A percentile compares a stretch with the other conserved stretches of the same genome.
Evolutionary conservation across 2,113 vertebrate genomes (phyloP).

Genomic region (Sinosuthora webbiana): DNA sequence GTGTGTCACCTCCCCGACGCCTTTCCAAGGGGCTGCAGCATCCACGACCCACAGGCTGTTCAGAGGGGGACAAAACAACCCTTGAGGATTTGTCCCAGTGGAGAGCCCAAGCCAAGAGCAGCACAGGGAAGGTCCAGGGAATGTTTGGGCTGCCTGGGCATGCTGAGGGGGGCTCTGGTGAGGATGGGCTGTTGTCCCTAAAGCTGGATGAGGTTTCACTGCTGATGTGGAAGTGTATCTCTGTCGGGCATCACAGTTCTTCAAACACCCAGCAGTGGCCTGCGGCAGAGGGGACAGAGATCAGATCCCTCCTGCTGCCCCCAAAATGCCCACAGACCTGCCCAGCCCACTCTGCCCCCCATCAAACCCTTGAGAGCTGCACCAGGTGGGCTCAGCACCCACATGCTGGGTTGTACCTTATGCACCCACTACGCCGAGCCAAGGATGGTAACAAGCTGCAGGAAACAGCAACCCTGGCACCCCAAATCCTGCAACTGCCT

Average conservation of each 20-base stretch:
- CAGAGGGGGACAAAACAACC: not conserved
- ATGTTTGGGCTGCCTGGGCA: not conserved
- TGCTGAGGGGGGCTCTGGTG: not conserved
- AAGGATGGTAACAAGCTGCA: not conserved
- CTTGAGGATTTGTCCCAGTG: not conserved
- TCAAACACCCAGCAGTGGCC: not conserved
- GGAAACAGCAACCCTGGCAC: not conserved
- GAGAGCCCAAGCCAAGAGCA: not conserved
- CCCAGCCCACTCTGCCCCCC: not conserved
- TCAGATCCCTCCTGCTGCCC: not conserved
- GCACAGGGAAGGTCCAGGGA: not conserved
- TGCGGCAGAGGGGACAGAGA: not conserved
- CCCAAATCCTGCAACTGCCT: not conserved
- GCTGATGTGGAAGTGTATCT: not conserved
- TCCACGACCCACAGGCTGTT: not conserved
- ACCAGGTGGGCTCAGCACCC: not conserved
- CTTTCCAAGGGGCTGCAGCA: not conserved
- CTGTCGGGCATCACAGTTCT: not conserved
- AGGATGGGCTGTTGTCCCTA: not conserved
- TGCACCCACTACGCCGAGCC: rapidly evolving
- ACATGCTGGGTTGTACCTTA: not conserved
- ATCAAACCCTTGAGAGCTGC: not conserved
- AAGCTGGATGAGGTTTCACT: not conserved
- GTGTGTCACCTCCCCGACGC: not conserved
- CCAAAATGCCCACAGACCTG: not conserved